Percentiles rank a stretch among this genome's conserved stretches.
phyloP scores from a whole-genome alignment of 2,113 vertebrate species.

The Mesembrinibis cayennensis region DNA sequence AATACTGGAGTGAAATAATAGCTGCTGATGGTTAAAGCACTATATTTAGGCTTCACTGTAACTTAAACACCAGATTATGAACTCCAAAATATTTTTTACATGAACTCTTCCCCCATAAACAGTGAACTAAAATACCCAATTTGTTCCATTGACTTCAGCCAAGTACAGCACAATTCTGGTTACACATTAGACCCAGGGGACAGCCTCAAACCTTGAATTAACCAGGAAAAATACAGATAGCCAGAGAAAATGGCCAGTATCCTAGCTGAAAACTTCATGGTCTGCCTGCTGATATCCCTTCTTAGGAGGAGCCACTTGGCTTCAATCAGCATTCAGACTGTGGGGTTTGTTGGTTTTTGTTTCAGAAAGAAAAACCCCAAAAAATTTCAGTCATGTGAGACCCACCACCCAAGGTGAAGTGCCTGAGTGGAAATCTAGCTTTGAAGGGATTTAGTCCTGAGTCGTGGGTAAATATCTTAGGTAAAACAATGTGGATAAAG shows the following conservation, averaged over 20 bases:
- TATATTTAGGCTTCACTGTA: constrained; percentile 27
- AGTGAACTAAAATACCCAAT: background rate
- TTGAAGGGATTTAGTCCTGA: background rate
- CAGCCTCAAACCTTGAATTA: background rate
- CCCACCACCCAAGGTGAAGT: background rate
- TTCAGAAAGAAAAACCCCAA: background rate
- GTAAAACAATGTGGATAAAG: background rate
- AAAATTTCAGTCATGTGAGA: background rate
- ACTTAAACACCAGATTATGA: background rate
- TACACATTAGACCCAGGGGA: background rate
- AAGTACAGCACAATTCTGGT: background rate
- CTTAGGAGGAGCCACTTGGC: background rate
- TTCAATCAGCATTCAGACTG: background rate
- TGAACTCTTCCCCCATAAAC: background rate
- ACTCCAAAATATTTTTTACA: constrained; percentile 3
- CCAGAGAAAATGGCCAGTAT: background rate
- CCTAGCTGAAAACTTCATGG: background rate
- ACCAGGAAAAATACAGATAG: background rate
- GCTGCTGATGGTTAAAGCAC: background rate
- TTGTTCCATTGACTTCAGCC: background rate
- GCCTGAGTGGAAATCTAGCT: background rate
- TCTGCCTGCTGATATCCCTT: background rate
- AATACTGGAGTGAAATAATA: background rate
- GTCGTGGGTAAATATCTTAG: background rate
- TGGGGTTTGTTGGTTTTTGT: background rate